Evolutionary conservation across 2,113 vertebrate species (phyloP).

Genomic region (Melanerpes aurifrons): DNA sequence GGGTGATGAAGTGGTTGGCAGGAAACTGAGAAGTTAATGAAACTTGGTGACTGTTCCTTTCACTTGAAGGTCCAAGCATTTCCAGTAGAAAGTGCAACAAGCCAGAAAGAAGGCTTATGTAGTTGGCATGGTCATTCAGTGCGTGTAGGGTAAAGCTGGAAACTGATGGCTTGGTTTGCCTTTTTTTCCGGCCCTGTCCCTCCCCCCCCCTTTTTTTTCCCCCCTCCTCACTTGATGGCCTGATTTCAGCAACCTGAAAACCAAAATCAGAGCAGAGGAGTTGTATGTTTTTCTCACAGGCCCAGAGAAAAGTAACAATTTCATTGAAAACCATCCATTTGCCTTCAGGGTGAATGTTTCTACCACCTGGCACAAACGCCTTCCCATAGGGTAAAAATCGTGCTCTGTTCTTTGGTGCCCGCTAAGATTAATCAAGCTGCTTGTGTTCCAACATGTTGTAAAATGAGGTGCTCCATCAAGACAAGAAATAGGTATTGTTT

Average conservation of each 20-base stretch:
- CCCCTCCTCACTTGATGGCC: background rate
- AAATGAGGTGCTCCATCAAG: background rate
- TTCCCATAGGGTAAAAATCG: background rate
- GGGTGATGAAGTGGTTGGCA: background rate
- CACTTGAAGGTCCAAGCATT: background rate
- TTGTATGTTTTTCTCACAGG: background rate
- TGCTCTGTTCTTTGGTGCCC: background rate
- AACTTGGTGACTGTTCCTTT: fast-evolving
- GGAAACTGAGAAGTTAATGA: background rate
- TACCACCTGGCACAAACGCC: background rate
- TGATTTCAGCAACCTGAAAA: background rate
- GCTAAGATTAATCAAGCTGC: background rate
- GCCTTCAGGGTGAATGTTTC: background rate
- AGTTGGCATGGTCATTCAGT: background rate
- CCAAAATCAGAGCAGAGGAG: background rate
- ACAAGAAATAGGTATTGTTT: background rate
- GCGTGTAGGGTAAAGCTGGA: background rate
- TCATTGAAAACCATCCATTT: background rate
- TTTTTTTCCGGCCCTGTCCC: too few relatives aligned
- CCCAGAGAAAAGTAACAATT: background rate
- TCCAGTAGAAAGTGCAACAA: background rate
- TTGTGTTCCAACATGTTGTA: slow-evolving; percentile 3
- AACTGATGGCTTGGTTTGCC: background rate
- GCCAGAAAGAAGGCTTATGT: background rate
- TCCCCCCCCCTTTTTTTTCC: background rate